A percentile compares a stretch with the other conserved stretches of the same genome.
Evolutionary conservation across 64 coral and sea anemone genomes (phyloP).

Genomic region (Porites lutea): DNA sequence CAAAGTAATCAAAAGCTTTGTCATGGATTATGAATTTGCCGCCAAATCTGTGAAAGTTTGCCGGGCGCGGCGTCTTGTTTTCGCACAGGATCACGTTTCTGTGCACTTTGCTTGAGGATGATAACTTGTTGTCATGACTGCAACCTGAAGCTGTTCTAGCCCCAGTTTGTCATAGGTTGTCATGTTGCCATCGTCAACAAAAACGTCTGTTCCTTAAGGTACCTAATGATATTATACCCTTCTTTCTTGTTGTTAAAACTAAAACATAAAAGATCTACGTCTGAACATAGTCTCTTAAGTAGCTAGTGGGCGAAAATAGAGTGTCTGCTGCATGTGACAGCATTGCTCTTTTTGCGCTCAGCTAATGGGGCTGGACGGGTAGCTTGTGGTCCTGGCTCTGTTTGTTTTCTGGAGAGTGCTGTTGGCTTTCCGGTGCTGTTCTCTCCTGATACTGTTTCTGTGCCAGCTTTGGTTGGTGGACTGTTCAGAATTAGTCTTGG

Average conservation of each 20-base stretch:
- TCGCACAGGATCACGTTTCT: neutral
- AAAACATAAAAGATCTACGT: neutral
- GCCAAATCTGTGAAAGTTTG: neutral
- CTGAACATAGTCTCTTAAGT: conserved; percentile 13
- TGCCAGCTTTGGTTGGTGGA: conserved; percentile 16
- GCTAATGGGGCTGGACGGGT: neutral
- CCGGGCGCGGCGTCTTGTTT: neutral
- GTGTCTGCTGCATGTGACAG: conserved; percentile 4
- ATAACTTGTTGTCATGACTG: no score
- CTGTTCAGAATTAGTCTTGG: conserved; percentile 11
- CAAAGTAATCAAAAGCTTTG: neutral
- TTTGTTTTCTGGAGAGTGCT: conserved; percentile 3
- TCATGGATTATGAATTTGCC: neutral
- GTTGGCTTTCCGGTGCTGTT: neutral
- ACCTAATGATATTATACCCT: no score
- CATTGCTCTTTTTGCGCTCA: conserved; percentile 2
- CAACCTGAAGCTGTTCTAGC: no score
- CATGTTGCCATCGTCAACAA: no score
- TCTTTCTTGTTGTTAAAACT: neutral
- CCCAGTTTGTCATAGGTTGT: no score
- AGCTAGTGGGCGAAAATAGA: neutral
- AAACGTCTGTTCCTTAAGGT: no score
- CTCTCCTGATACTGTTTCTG: neutral
- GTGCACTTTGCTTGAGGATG: no score
- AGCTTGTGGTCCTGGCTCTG: conserved; percentile 8